Conservation (phyloP, 2,888 invertebrate species). For the Aelia acuminata region DNA sequence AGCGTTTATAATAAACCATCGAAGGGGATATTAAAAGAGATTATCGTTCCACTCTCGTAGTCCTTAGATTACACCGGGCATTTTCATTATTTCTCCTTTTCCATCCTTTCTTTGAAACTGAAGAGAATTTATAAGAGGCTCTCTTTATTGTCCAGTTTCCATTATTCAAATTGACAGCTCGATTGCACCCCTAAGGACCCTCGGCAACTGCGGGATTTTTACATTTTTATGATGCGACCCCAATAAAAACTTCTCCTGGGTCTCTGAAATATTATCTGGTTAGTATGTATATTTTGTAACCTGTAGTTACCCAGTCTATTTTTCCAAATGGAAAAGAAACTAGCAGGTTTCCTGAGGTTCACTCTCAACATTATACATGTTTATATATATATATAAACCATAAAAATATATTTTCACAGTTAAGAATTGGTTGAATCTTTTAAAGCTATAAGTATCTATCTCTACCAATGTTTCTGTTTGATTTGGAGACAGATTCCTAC, state of each 20-base stretch:
- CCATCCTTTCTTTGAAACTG: neutral
- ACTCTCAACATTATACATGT: neutral
- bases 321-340: too few species aligned
- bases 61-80: neutral
- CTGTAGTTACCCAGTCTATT: neutral
- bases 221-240: slow-evolving; percentile 38
- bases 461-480: neutral
- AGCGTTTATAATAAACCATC: neutral
- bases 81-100: slow-evolving; percentile 25
- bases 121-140: slow-evolving; percentile 43
- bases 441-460: neutral
- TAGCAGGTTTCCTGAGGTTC: neutral
- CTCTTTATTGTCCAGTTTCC: slow-evolving; percentile 44
- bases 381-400: too few species aligned
- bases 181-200: slow-evolving; percentile 29
- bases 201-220: slow-evolving; percentile 16
- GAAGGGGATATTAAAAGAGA: neutral
- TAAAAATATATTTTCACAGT: too few species aligned
- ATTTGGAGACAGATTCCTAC: neutral
- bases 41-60: neutral
- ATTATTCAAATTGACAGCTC: slow-evolving; percentile 48
- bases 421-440: too few species aligned
- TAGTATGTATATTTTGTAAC: neutral
- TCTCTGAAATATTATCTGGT: neutral
- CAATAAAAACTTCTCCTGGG: slow-evolving; percentile 4